A percentile compares a stretch with the other conserved stretches of the same genome.
phyloP scores from a whole-genome alignment of 2,888 invertebrate species.

The Sylvicola fuscatus region DNA sequence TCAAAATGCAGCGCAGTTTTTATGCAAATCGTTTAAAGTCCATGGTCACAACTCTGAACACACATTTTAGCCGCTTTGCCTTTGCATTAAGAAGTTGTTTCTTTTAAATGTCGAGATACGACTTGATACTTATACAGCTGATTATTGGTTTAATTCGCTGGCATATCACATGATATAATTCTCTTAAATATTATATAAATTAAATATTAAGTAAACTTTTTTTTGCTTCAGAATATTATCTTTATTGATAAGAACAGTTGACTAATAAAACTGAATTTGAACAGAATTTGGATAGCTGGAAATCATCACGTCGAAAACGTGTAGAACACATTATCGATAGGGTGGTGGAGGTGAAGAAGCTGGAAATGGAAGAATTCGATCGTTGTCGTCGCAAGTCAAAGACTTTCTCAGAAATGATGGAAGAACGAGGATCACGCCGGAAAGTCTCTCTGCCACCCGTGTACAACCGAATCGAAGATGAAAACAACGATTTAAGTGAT shows the following conservation, averaged over 20 bases:
- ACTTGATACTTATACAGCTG: too few species aligned
- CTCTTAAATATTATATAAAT: too few species aligned
- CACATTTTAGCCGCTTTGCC: too few species aligned
- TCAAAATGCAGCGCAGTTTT: too few species aligned
- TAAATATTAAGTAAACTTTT: too few species aligned
- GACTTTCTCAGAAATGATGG: slow-evolving; percentile 89
- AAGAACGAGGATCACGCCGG: slow-evolving; percentile 42
- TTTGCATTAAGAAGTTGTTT: too few species aligned
- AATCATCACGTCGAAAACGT: slow-evolving; percentile 77
- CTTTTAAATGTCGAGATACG: too few species aligned
- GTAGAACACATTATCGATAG: slow-evolving; percentile 80
- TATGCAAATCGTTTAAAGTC: too few species aligned
- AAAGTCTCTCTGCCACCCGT: slow-evolving; percentile 44
- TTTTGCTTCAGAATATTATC: slow-evolving; percentile 1
- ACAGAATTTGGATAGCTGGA: slow-evolving; percentile 80
- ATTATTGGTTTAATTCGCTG: too few species aligned
- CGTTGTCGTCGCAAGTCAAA: slow-evolving; percentile 60
- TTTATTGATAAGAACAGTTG: neutral
- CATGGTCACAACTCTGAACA: too few species aligned
- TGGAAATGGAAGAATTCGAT: slow-evolving; percentile 57
- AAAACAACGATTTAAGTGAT: slow-evolving; percentile 66
- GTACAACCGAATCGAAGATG: slow-evolving; percentile 64
- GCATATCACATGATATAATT: too few species aligned
- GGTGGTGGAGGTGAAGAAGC: slow-evolving; percentile 72
- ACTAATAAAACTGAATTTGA: neutral